phyloP scores from a whole-genome alignment of 64 coral and sea anemone genomes.

The Actinia equina region DNA sequence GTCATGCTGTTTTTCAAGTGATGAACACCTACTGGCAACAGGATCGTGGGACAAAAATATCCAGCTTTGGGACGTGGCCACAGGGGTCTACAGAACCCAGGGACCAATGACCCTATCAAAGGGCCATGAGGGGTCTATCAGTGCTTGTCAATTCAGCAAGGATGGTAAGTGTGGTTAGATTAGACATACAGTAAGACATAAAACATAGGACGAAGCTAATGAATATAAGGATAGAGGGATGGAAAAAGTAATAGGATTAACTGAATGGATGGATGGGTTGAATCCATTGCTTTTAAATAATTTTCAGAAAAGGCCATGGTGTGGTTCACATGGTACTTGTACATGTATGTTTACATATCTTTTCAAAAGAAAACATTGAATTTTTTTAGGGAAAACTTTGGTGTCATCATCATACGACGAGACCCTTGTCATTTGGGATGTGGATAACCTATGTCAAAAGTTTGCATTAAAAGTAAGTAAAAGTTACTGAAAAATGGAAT shows the following conservation, averaged over 20 bases:
- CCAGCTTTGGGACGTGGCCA: conserved; percentile 88
- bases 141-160: conserved; percentile 83
- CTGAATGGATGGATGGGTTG: no score
- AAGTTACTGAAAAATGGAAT: background rate
- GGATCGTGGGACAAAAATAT: conserved; percentile 99
- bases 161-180: conserved; percentile 52
- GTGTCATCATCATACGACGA: conserved; percentile 93
- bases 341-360: no score
- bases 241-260: no score
- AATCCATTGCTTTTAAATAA: no score
- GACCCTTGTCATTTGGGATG: conserved; percentile 97
- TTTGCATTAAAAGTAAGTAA: conserved; percentile 88
- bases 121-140: conserved; percentile 96
- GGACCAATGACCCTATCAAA: conserved; percentile 87
- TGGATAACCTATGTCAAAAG: conserved; percentile 85
- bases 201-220: no score
- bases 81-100: conserved; percentile 87
- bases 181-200: no score
- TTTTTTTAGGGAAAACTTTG: conserved; percentile 64
- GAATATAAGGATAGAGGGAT: no score
- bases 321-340: no score
- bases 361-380: no score
- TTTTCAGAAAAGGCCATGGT: no score
- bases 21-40: conserved; percentile 87
- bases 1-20: conserved; percentile 69